Percentiles rank a stretch among this genome's conserved stretches.
Conservation (phyloP, 2,888 invertebrate genomes). For the Lampropteryx suffumata region DNA sequence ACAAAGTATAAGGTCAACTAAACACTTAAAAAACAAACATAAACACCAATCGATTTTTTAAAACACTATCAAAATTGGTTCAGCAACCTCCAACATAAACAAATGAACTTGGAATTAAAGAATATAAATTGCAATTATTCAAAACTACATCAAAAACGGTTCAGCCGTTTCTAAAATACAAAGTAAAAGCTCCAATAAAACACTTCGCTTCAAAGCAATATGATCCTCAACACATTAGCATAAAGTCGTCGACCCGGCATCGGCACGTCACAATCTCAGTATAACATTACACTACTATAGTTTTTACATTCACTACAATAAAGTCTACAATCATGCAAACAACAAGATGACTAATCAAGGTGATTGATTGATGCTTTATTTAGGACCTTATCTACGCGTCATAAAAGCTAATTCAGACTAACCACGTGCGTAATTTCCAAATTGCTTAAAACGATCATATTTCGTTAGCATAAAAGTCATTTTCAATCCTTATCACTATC, state of each 20-base stretch:
- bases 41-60: too few species aligned
- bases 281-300: not conserved
- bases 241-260: constrained; percentile 11
- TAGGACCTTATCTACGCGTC: not conserved
- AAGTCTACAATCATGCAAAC: constrained; percentile 3
- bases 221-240: constrained; percentile 2
- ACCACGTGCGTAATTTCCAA: not conserved
- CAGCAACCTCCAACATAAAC: too few species aligned
- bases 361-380: constrained; percentile 5
- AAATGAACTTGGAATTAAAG: too few species aligned
- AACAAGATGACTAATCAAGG: constrained; percentile 7
- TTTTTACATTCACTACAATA: not conserved
- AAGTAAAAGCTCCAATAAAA: constrained; percentile 2
- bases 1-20: too few species aligned
- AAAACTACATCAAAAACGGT: constrained; percentile 14
- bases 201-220: not conserved
- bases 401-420: constrained; percentile 1
- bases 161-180: constrained; percentile 6
- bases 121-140: too few species aligned
- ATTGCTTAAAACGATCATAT: not conserved
- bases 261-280: constrained; percentile 1
- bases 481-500: not conserved
- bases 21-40: too few species aligned
- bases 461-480: not conserved
- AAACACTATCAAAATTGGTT: too few species aligned